Percentiles rank a stretch among this genome's conserved stretches.
Evolutionary conservation across 2,113 vertebrate genomes (phyloP).

Genomic region (Trichechus manatus): DNA sequence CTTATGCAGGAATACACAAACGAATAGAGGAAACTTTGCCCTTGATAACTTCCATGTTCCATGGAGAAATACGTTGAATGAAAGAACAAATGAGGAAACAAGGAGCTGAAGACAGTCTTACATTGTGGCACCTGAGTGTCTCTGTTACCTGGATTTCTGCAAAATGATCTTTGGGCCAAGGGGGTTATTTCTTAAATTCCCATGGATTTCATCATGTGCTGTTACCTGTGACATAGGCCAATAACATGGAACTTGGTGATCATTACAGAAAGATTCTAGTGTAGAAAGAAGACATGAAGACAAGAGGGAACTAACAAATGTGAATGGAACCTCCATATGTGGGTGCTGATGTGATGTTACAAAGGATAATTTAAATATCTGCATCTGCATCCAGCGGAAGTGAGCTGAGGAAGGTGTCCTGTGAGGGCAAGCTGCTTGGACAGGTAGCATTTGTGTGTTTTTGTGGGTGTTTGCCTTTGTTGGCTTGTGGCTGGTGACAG

Average conservation of each 20-base stretch:
- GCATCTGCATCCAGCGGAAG: neutral
- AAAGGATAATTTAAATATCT: conserved; percentile 26
- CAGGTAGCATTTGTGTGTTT: neutral
- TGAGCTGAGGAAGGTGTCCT: neutral
- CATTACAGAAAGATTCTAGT: neutral
- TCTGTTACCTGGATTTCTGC: neutral
- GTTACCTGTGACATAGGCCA: neutral
- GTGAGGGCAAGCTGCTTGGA: neutral
- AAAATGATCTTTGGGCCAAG: neutral
- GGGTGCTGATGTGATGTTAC: neutral
- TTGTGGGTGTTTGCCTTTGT: neutral
- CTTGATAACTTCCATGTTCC: neutral
- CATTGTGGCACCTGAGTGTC: neutral
- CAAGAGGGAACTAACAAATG: neutral
- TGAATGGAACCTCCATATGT: neutral
- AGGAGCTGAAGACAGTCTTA: neutral
- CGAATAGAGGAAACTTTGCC: neutral
- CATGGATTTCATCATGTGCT: neutral
- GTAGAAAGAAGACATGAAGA: neutral
- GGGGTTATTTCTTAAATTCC: neutral
- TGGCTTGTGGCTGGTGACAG: neutral
- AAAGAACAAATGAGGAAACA: neutral
- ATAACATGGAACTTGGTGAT: neutral
- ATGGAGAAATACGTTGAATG: neutral
- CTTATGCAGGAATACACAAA: conserved; percentile 29